Conservation (phyloP, 2,113 vertebrate genomes). For the Psittacara wagleri region DNA sequence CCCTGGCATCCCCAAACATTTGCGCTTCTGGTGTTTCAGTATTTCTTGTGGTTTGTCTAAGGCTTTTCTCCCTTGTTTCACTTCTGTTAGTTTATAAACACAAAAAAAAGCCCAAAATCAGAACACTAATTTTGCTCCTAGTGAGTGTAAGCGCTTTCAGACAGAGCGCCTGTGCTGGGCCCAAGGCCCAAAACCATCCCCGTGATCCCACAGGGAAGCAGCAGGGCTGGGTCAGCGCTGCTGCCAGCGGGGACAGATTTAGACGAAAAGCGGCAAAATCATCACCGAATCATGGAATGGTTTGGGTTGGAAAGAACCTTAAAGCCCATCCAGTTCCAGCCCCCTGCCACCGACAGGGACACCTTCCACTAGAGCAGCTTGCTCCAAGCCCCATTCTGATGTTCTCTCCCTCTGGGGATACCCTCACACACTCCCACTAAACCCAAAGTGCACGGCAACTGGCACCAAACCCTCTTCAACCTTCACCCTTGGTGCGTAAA, state of each 20-base stretch:
- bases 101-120: background rate
- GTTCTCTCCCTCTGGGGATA: fast-evolving
- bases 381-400: background rate
- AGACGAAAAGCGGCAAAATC: background rate
- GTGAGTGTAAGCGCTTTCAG: fast-evolving
- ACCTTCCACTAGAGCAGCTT: background rate
- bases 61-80: background rate
- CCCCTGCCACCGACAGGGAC: background rate
- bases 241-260: fast-evolving
- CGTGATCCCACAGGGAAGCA: fast-evolving
- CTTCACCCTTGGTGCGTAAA: background rate
- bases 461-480: fast-evolving
- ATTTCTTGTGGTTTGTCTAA: fast-evolving
- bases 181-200: background rate
- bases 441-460: fast-evolving
- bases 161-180: background rate
- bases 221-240: background rate
- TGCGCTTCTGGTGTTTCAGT: fast-evolving
- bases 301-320: background rate
- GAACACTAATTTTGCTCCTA: background rate
- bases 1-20: background rate
- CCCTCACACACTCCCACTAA: fast-evolving
- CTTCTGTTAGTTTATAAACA: background rate
- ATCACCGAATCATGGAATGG: background rate
- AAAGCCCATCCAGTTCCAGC: background rate